Evolutionary conservation across 1,140 invertebrate species (phyloP), one percentile per base, ranked within the genome.

Genomic region (Vanessa atalanta): DNA sequence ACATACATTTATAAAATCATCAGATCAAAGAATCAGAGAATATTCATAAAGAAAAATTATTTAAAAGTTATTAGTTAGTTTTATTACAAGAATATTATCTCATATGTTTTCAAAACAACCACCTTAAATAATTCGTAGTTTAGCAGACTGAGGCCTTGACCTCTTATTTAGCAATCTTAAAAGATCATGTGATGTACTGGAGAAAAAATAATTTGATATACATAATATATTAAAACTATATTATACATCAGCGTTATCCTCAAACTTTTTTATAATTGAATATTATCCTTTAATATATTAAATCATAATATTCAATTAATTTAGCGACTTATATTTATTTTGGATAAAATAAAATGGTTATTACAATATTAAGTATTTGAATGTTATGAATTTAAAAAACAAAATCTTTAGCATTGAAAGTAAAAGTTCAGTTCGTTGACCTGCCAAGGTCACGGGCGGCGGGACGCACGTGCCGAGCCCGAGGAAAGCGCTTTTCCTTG

Each of bases 391-490:
- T 48, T 48, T 48, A 0, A 50, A 14, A 50, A 50, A 14, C 12
- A 13, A 53, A 16, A 16, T 7, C n/a, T 31, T 31, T 53, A n/a
- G 37, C 37, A 43, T 43, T 67, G 73, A 81, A 85, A 86, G 81
- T 80, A 81, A 85, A 86, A 86, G 77, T 73, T 80, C 57, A 66
- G 72, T 76, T 83, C 78, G 57, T 76, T 81, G 80, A 72, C 65
- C 79, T 48, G 47, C 63, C 83, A 87, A 87, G 86, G 86, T 83
- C 79, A 82, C 70, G 79, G 74, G 23, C 81, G 70, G 51, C 50
- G 75, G 78, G 79, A 79, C 82, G 73, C 31, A 53, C 37, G 43
- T 71, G 47, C 26, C 50, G n/a, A n/a, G 14, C 50, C 26, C 64
- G 26, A 26, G 47, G 63, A 73, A 73, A 73, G 57, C 20, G 65